phyloP scores from a whole-genome alignment of 2,113 vertebrate genomes.

The Ranitomeya variabilis region DNA sequence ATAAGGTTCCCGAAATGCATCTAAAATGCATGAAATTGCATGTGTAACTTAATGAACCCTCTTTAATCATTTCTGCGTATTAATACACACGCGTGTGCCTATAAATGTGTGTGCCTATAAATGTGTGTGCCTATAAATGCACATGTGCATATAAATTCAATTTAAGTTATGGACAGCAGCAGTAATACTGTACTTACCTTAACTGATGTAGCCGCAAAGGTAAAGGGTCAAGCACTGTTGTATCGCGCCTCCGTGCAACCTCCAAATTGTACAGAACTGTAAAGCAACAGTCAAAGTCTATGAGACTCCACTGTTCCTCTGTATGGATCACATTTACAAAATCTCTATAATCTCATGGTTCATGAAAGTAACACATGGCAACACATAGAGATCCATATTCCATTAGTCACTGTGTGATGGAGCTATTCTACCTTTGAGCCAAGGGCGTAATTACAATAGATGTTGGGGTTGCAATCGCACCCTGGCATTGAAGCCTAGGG shows the following conservation, averaged over 20 bases:
- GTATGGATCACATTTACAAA: background rate
- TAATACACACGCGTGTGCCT: background rate
- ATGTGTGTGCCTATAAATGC: background rate
- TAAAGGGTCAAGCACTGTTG: background rate
- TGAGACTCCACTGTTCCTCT: background rate
- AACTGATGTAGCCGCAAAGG: background rate
- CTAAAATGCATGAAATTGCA: slow-evolving; percentile 6
- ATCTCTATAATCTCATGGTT: background rate
- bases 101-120: background rate
- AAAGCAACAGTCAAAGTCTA: background rate
- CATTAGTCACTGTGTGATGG: too few species aligned
- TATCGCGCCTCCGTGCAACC: background rate
- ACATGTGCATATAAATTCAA: too few species aligned
- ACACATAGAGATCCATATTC: background rate
- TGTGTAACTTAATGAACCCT: background rate
- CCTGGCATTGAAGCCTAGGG: too few species aligned
- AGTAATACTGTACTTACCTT: background rate
- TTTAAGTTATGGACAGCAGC: background rate
- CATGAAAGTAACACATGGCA: background rate
- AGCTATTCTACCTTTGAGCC: too few species aligned
- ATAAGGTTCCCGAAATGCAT: background rate
- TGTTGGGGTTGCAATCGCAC: too few species aligned
- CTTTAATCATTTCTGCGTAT: background rate
- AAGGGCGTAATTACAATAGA: too few species aligned
- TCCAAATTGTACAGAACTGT: background rate